Conservation (phyloP, 2,797 vertebrate genomes). For the Calcarius lapponicus region DNA sequence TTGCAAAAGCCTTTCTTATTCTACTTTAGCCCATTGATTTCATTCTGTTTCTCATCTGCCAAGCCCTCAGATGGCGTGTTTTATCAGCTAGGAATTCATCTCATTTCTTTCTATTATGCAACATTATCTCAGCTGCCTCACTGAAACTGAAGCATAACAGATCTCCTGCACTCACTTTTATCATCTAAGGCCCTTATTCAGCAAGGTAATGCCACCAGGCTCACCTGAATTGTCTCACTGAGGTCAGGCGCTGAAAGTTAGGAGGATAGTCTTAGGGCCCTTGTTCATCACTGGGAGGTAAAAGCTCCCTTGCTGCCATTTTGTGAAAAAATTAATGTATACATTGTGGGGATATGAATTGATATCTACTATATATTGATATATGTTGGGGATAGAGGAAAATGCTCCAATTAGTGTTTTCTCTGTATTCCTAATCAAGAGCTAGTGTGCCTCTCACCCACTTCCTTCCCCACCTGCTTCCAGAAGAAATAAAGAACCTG, state of each 20-base stretch:
- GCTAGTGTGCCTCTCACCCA: neutral
- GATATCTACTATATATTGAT: neutral
- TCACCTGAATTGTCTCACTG: slow-evolving; percentile 1
- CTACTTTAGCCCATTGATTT: slow-evolving; percentile 53
- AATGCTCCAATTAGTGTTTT: neutral
- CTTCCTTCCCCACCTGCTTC: neutral
- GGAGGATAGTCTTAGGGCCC: neutral
- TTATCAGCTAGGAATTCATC: slow-evolving; percentile 49
- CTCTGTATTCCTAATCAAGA: neutral
- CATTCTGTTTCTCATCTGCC: slow-evolving; percentile 35
- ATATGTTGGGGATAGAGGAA: neutral
- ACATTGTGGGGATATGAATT: neutral
- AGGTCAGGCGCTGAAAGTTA: slow-evolving; percentile 2
- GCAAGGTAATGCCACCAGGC: neutral
- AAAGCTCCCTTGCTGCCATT: neutral
- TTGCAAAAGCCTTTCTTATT: slow-evolving; percentile 30
- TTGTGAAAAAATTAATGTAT: neutral
- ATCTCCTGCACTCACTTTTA: slow-evolving; percentile 5
- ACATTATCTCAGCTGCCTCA: slow-evolving; percentile 31
- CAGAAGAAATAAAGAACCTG: neutral
- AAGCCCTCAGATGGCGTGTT: slow-evolving; percentile 6
- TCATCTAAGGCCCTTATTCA: slow-evolving; percentile 6
- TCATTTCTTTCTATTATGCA: slow-evolving; percentile 50
- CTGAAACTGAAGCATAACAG: slow-evolving; percentile 17
- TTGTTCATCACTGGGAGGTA: neutral